Evolutionary conservation across 2,113 vertebrate genomes (phyloP).

Genomic region (Aix galericulata): DNA sequence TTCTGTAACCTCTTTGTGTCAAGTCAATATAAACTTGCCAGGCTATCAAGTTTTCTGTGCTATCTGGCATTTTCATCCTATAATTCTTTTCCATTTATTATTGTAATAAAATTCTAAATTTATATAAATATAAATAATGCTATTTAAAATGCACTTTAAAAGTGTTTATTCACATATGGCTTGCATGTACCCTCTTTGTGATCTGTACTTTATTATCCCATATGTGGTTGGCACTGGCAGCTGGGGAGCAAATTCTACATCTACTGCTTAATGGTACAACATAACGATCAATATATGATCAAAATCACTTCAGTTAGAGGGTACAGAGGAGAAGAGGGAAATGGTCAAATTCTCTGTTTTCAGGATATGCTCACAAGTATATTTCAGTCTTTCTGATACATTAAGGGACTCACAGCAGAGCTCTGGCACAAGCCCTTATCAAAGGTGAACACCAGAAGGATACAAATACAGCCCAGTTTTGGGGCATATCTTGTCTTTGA

Average conservation of each 20-base stretch:
- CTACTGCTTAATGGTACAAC: neutral
- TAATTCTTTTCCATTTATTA: neutral
- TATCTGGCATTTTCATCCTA: neutral
- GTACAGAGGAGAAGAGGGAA: neutral
- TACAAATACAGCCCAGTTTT: rapidly evolving
- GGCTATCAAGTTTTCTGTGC: neutral
- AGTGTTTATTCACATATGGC: neutral
- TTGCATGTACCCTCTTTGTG: rapidly evolving
- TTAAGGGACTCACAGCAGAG: neutral
- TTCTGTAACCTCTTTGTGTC: neutral
- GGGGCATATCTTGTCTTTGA: neutral
- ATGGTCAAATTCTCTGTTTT: neutral
- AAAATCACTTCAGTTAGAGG: neutral
- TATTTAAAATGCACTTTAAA: neutral
- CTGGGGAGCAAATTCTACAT: neutral
- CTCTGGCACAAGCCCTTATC: rapidly evolving
- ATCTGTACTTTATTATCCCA: neutral
- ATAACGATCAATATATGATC: rapidly evolving
- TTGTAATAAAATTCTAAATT: neutral
- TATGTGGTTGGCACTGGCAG: neutral
- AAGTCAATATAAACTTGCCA: neutral
- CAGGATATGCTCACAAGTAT: neutral
- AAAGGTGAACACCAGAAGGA: rapidly evolving
- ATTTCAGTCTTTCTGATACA: neutral
- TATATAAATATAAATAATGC: too few species aligned